Evolutionary conservation across 1,140 invertebrate genomes (phyloP).

Genomic region (Oppia nitens): DNA sequence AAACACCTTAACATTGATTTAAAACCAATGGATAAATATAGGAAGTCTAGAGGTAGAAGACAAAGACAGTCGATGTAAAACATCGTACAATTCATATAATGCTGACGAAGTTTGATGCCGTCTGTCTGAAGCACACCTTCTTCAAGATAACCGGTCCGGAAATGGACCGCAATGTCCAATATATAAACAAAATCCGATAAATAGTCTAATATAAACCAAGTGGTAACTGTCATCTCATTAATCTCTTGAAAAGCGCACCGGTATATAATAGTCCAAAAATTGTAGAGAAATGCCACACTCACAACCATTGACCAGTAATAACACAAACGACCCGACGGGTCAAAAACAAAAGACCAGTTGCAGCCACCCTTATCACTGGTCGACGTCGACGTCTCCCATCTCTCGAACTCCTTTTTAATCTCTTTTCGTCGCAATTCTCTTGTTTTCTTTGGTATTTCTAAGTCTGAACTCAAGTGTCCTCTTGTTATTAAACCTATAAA

Average conservation of each 20-base stretch:
- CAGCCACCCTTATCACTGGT: slow-evolving; percentile 30
- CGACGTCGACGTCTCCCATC: slow-evolving; percentile 28
- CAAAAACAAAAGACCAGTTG: slow-evolving; percentile 60
- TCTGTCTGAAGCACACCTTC: slow-evolving; percentile 93
- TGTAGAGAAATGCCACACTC: slow-evolving; percentile 92
- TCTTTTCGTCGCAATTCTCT: slow-evolving; percentile 36
- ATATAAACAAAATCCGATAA: slow-evolving; percentile 89
- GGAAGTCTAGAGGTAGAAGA: slow-evolving; percentile 87
- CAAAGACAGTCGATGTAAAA: slow-evolving; percentile 98
- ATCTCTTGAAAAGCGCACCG: slow-evolving; percentile 87
- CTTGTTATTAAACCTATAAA: slow-evolving; percentile 25
- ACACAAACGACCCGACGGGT: slow-evolving; percentile 58
- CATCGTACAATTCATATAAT: slow-evolving; percentile 96
- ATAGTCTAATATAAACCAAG: slow-evolving; percentile 95
- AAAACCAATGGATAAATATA: slow-evolving; percentile 93
- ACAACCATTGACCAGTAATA: slow-evolving; percentile 96
- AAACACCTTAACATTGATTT: slow-evolving; percentile 92
- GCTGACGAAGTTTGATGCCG: slow-evolving; percentile 71
- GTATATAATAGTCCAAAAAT: slow-evolving; percentile 97
- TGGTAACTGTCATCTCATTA: slow-evolving; percentile 50
- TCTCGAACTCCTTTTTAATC: slow-evolving; percentile 43
- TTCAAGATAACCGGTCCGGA: slow-evolving; percentile 87
- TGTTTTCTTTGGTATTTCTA: slow-evolving; percentile 19
- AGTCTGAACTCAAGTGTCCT: slow-evolving; percentile 22
- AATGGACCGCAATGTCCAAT: slow-evolving; percentile 89